Base-by-base conservation (phyloP, 2,888 invertebrate genomes). In the Nomada flava region DNA sequence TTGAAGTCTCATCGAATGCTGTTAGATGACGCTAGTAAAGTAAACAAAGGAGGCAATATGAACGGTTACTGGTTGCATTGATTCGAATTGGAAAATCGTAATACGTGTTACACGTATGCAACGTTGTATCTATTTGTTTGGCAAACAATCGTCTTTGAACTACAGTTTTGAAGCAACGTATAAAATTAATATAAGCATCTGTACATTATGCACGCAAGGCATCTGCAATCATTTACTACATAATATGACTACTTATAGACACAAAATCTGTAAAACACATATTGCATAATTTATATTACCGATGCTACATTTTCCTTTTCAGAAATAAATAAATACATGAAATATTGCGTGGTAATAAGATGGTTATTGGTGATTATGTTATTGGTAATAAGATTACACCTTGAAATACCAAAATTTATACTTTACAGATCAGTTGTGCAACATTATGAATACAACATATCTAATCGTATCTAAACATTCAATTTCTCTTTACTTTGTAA, bases 11-110 rank as follows among this genome's bases (percentile, higher is more conserved):
- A 11, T 0, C 0, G 0, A 20, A 10, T 11, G 7, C 10, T 11
- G 52, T 2, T 23, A 80, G 80, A 80, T 80, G 80, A 29, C 68
- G 23, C 20, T 15, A 78, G 63, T 18, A 47, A 76, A 65, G n/a
- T 53, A 50, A 42, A 53, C 4, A 59, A 65, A 26, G 23, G 47
- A 47, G 11, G 18, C 63, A 29, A 62, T 55, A 71, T 29, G 42
- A 62, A 76, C 52, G 53, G 52, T 42, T 20, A 26, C 15, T 15
- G 2, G 52, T 15, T 13, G 36, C 26, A 26, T 60, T 7, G n/a
- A 75, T 69, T 75, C 50, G 59, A 60, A 75, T 42, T 26, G 26
- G 29, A 13, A 11, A 60, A 60, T 60, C 11, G 15, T 11, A 60
- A 13, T 36, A 36, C 7, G 36, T 36, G 36, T n/a, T 26, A 23